These are phyloP conservation scores for Orthosia incerta DNA, from an alignment of 2,888 invertebrate genomes.

Conservation along the genomic window DNA sequence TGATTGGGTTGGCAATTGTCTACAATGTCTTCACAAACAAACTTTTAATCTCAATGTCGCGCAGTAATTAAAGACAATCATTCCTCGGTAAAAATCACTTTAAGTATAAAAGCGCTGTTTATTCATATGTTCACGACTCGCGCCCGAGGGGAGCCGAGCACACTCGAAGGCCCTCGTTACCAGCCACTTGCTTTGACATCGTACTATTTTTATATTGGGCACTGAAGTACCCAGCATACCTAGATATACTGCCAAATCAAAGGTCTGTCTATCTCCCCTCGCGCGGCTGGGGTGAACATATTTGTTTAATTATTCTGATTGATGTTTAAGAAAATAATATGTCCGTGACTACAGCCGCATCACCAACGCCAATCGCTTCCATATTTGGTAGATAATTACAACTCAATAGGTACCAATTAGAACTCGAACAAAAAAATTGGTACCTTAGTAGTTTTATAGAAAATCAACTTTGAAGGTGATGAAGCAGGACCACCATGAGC, in stretches of 20 bases:
- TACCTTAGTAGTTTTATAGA: too few species aligned
- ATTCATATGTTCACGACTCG: constrained; percentile 58
- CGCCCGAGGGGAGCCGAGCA: constrained; percentile 49
- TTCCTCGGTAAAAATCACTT: constrained; percentile 19
- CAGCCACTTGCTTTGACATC: constrained; percentile 64
- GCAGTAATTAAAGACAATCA: constrained; percentile 31
- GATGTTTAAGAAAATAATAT: constrained; percentile 59
- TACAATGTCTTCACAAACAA: too few species aligned
- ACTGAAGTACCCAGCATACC: constrained; percentile 44
- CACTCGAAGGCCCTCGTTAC: constrained; percentile 61
- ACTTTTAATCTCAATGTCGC: not conserved
- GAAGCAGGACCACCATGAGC: too few species aligned
- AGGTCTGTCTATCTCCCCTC: constrained; percentile 23
- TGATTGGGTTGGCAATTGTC: too few species aligned
- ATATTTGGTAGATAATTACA: too few species aligned
- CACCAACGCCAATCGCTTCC: too few species aligned
- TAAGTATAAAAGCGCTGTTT: constrained; percentile 57
- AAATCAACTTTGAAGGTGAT: too few species aligned
- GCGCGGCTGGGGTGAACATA: constrained; percentile 59
- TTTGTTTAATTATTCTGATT: constrained; percentile 66
- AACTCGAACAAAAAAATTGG: too few species aligned
- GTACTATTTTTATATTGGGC: constrained; percentile 58
- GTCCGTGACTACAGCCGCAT: too few species aligned
- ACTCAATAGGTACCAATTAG: too few species aligned
- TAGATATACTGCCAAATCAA: constrained; percentile 41